Evolutionary conservation across 1,140 invertebrate species (phyloP).

Genomic region (Heliconius congener): DNA sequence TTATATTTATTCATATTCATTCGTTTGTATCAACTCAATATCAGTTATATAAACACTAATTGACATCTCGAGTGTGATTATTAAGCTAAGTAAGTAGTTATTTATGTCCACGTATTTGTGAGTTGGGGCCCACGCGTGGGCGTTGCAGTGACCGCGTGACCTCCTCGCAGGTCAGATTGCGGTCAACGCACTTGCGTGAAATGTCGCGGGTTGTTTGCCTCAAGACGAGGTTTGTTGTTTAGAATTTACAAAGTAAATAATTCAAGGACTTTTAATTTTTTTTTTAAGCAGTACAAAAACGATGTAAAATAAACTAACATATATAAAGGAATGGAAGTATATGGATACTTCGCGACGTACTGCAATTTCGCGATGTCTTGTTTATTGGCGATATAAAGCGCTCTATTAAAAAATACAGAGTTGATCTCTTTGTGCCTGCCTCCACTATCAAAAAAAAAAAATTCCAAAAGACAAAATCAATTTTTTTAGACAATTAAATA

Average conservation of each 20-base stretch:
- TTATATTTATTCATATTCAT: no score
- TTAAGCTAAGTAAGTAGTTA: neutral
- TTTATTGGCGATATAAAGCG: no score
- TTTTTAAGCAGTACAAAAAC: no score
- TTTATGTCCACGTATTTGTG: neutral
- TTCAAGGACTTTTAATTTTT: no score
- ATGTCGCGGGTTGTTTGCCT: constrained; percentile 33
- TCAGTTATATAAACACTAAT: neutral
- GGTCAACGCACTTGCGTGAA: constrained; percentile 59
- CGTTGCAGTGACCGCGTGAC: constrained; percentile 61
- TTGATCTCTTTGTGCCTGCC: no score
- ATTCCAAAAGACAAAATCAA: neutral
- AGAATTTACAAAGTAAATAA: no score
- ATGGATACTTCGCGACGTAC: no score
- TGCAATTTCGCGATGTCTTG: no score
- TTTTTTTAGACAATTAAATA: neutral
- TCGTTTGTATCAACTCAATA: no score
- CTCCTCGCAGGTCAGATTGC: constrained; percentile 53
- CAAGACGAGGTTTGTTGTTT: neutral
- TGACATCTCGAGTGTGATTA: neutral
- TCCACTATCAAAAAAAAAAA: neutral
- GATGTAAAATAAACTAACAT: no score
- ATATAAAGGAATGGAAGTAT: no score
- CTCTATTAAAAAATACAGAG: no score
- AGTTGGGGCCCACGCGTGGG: constrained; percentile 34